Evolutionary conservation across 2,888 invertebrate species (phyloP).

Genomic region (Pachliopta kotzebuea): DNA sequence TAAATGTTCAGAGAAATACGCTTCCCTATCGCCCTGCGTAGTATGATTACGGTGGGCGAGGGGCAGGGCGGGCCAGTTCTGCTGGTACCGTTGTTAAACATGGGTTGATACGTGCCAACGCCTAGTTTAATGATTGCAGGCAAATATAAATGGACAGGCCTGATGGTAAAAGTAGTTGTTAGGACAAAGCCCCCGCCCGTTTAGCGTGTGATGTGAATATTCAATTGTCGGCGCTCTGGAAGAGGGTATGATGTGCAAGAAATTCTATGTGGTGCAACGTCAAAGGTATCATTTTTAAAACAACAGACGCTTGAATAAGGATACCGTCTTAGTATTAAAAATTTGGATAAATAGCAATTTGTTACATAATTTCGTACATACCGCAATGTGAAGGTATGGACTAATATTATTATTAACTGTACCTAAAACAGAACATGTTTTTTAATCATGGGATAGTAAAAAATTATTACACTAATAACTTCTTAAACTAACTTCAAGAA

Average conservation of each 20-base stretch:
- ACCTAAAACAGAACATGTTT: too few species aligned
- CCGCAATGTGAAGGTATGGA: too few species aligned
- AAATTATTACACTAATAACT: too few species aligned
- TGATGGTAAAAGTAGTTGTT: constrained; percentile 70
- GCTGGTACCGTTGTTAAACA: constrained; percentile 42
- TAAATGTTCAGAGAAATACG: constrained; percentile 35
- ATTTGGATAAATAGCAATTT: too few species aligned
- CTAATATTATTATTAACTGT: too few species aligned
- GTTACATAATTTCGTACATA: too few species aligned
- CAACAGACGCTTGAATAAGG: constrained; percentile 4
- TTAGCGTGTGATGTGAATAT: constrained; percentile 71
- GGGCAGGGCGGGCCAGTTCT: constrained; percentile 37
- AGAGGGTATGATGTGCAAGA: constrained; percentile 16
- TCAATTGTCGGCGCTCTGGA: constrained; percentile 42
- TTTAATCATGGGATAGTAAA: too few species aligned
- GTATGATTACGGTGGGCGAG: constrained; percentile 31
- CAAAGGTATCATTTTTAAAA: constrained; percentile 1
- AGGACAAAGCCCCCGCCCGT: constrained; percentile 57
- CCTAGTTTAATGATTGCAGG: constrained; percentile 66
- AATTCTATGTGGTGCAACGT: constrained; percentile 27
- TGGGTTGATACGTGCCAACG: constrained; percentile 46
- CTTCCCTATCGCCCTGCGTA: constrained; percentile 39
- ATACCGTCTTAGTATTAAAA: background rate
- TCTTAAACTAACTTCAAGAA: too few species aligned
- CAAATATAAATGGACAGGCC: constrained; percentile 76